Evolutionary conservation across 1,140 invertebrate genomes (phyloP), one percentile per base, ranked within the genome.

Genomic region (Asbolus verrucosus): DNA sequence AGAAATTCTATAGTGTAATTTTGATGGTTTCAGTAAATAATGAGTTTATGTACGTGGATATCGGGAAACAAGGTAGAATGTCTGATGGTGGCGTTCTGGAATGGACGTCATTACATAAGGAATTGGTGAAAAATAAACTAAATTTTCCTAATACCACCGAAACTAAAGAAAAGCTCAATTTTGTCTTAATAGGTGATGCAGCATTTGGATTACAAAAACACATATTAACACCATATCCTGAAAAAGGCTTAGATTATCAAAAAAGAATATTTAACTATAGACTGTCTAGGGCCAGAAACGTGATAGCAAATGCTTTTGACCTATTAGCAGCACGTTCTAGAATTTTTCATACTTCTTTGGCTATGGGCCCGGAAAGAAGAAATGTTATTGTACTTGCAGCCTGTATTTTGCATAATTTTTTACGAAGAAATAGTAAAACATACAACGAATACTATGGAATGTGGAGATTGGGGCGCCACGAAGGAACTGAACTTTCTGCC

Each of bases 221-320:
- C 65, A 38, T 84, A 13, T 78, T 84, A 74, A 82, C 81, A 63
- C 83, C 83, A 13, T 85, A 73, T 76, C 43, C 74, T 41, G 71
- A 75, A 33, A 68, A 13, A 21, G 46, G 60, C 39, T 9, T 68
- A 2, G 67, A 68, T 24, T 69, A 76, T 46, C 43, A 82, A 13
- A 62, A 79, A 77, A 30, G 69, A 70, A 73, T 74, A 31, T 83
- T 77, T 61, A 83, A 82, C 43, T 76, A 81, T 36, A 41, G 73
- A 43, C 39, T 81, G 4, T 80, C 77, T 8, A 50, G 76, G 62
- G 77, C 74, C 33, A 67, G 79, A 36, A 77, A 79, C 60, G 77
- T 81, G 14, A 76, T 83, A 9, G 84, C 86, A 76, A 85, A 84
- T 75, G 79, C 80, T 30, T 30, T n/a, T n/a, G n/a, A n/a, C n/a